Evolutionary conservation across 1,140 invertebrate species (phyloP).

Genomic region (Lasioglossum albipes): DNA sequence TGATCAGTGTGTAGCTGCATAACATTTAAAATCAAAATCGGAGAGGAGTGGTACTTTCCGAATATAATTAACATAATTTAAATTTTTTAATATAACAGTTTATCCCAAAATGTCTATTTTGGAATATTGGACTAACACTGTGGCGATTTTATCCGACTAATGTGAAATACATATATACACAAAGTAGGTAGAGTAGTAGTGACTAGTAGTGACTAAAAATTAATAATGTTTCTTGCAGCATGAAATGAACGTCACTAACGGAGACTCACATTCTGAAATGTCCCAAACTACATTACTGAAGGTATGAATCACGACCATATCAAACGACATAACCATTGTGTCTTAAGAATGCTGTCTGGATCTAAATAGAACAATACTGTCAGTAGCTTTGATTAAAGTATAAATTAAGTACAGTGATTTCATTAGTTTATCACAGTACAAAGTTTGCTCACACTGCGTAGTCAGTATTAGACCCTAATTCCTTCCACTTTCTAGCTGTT

Average conservation of each 20-base stretch:
- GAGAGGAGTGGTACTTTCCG: too few species aligned
- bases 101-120: too few species aligned
- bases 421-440: not conserved
- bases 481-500: not conserved
- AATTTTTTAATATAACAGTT: too few species aligned
- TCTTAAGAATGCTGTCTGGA: not conserved
- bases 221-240: conserved; percentile 4
- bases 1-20: too few species aligned
- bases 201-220: not conserved
- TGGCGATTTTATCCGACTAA: too few species aligned
- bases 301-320: not conserved
- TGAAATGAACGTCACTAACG: conserved; percentile 1
- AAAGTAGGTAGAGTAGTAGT: not conserved
- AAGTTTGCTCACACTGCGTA: not conserved
- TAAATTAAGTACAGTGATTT: not conserved
- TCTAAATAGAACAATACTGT: not conserved
- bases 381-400: not conserved
- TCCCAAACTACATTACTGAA: not conserved
- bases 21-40: too few species aligned
- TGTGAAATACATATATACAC: too few species aligned
- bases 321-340: not conserved
- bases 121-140: too few species aligned
- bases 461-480: not conserved
- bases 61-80: too few species aligned
- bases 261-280: not conserved